Evolutionary conservation across 2,797 vertebrate genomes (phyloP).

Genomic region (Neopelma chrysocephalum): DNA sequence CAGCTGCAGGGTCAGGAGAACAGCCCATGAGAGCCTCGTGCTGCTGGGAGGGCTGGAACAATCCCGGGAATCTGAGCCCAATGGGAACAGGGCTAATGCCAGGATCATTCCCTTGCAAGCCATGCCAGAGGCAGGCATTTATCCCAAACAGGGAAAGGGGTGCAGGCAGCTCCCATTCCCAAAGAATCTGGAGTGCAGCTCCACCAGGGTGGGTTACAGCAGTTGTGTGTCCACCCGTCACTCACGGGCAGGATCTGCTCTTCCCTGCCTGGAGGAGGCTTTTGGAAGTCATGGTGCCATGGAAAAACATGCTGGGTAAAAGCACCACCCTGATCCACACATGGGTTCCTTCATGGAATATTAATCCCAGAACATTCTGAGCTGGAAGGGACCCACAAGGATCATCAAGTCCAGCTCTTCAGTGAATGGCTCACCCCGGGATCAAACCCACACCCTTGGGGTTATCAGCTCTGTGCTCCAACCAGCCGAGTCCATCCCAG

Average conservation of each 20-base stretch:
- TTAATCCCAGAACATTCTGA: neutral
- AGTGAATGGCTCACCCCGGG: neutral
- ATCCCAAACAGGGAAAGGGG: neutral
- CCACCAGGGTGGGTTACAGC: accelerated
- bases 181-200: neutral
- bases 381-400: neutral
- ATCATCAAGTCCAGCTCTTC: neutral
- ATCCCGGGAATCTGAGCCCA: neutral
- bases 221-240: accelerated
- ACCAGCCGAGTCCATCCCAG: neutral
- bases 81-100: neutral
- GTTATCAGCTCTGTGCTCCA: neutral
- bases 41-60: neutral
- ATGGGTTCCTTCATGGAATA: neutral
- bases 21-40: neutral
- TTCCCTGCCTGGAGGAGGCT: neutral
- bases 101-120: neutral
- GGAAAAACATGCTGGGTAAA: accelerated
- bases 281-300: accelerated
- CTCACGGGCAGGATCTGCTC: neutral
- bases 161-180: accelerated
- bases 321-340: accelerated
- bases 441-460: neutral
- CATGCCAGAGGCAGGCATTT: neutral
- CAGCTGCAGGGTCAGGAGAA: accelerated